Evolutionary conservation across 2,113 vertebrate species (phyloP).

Genomic region (Gallinago media): DNA sequence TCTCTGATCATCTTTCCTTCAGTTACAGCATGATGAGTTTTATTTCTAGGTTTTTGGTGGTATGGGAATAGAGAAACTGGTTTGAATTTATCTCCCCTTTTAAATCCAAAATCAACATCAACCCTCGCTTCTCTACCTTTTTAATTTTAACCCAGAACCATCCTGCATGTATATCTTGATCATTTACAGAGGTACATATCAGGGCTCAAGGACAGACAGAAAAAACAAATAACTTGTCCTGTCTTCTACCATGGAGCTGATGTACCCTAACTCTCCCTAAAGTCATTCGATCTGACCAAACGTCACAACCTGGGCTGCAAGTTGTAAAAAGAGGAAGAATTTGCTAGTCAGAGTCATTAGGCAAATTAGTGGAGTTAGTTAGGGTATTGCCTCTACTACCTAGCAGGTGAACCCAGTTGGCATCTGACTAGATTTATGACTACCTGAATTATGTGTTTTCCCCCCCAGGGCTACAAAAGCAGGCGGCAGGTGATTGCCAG

Average conservation of each 20-base stretch:
- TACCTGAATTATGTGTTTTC: background rate
- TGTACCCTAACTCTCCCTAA: background rate
- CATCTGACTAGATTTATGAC: background rate
- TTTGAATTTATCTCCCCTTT: background rate
- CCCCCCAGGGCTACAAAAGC: fast-evolving
- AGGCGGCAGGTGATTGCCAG: background rate
- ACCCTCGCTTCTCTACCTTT: background rate
- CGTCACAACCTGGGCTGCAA: background rate
- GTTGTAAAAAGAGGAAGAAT: background rate
- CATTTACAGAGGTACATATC: background rate
- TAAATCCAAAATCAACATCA: background rate
- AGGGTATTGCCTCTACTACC: background rate
- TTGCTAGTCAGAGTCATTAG: background rate
- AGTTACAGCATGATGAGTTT: background rate
- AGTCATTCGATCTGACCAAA: background rate
- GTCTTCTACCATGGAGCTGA: fast-evolving
- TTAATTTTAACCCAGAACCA: background rate
- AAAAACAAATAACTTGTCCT: background rate
- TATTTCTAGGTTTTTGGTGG: background rate
- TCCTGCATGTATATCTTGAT: background rate
- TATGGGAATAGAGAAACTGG: background rate
- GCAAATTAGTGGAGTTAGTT: background rate
- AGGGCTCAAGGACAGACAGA: background rate
- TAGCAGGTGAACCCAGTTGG: background rate
- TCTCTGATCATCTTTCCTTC: background rate